phyloP scores from a whole-genome alignment of 2,113 vertebrate species.

The Spilogale gracilis region DNA sequence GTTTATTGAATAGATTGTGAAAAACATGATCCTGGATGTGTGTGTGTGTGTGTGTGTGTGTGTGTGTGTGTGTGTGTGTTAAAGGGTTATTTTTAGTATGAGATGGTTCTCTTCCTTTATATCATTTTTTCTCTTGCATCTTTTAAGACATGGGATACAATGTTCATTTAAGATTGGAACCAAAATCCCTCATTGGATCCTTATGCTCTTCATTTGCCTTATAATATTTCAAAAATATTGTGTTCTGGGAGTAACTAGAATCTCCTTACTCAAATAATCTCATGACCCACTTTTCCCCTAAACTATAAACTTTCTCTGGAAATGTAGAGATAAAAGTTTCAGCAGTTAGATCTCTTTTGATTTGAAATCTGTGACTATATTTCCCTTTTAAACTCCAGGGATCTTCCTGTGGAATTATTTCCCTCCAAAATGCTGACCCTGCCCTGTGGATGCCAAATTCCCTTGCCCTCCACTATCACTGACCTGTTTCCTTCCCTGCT shows the following conservation, averaged over 20 bases:
- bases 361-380: neutral
- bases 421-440: neutral
- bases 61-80: neutral
- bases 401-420: neutral
- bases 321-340: neutral
- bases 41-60: neutral
- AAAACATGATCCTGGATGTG: neutral
- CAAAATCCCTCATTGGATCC: neutral
- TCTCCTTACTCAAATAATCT: neutral
- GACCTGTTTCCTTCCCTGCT: slow-evolving; percentile 12
- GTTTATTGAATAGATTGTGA: neutral
- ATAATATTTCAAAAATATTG: slow-evolving; percentile 30
- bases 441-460: neutral
- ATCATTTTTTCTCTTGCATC: neutral
- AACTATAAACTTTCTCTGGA: neutral
- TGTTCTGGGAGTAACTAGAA: neutral
- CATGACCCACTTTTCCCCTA: neutral
- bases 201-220: neutral
- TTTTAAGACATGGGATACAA: slow-evolving; percentile 21
- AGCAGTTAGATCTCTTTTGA: neutral
- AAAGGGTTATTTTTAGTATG: neutral
- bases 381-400: neutral
- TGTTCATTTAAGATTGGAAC: neutral
- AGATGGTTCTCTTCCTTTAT: neutral
- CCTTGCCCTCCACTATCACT: neutral